Percentiles rank a stretch among this genome's conserved stretches.
Conservation (phyloP, 1,140 invertebrate species). For the Phthorimaea operculella region DNA sequence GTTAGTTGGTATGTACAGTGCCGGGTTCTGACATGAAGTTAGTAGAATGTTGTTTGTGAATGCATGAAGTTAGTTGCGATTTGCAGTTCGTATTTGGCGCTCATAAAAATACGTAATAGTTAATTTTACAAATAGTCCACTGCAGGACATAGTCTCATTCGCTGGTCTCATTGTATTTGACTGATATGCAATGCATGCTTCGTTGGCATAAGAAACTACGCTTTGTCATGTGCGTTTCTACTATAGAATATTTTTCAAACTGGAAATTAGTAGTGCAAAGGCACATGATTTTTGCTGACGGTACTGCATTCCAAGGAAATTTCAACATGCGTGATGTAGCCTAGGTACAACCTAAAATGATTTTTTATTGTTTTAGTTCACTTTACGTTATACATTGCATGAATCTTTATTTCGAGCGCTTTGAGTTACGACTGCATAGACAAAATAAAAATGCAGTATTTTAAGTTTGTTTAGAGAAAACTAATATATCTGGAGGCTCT, state of each 20-base stretch:
- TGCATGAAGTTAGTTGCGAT: not conserved
- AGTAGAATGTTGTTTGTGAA: not conserved
- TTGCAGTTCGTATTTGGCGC: not conserved
- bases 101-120: not conserved
- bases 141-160: not conserved
- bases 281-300: no score
- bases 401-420: not conserved
- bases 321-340: no score
- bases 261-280: no score
- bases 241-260: no score
- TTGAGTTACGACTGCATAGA: not conserved
- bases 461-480: not conserved
- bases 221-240: not conserved
- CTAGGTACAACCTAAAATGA: not conserved
- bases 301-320: no score
- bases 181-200: not conserved
- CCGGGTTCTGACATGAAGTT: not conserved
- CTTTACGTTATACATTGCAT: no score
- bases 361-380: not conserved
- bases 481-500: conserved; percentile 1
- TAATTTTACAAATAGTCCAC: not conserved
- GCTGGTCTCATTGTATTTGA: no score
- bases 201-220: not conserved
- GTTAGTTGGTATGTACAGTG: not conserved
- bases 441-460: not conserved